Base-by-base conservation (phyloP, 2,113 vertebrate genomes). In the Elaphurus davidianus region DNA sequence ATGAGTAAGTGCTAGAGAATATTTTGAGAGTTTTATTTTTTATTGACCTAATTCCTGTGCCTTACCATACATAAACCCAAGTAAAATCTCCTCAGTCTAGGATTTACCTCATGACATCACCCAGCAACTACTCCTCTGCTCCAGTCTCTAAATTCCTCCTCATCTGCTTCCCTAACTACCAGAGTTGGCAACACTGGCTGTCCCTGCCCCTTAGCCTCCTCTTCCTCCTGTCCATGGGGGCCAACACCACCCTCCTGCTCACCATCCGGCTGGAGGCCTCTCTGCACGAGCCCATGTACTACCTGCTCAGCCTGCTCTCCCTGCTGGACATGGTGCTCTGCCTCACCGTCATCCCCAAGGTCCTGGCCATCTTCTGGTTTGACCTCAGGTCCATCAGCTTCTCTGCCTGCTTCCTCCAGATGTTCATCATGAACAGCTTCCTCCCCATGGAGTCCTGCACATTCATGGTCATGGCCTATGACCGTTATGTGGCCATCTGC, bases 161-260 rank as follows among this genome's bases (percentile, higher is more conserved):
- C 79, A 64, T 94, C 28, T 97, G 95, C 79, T 97, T 97, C 30
- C 97, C 85, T 54, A 91, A 78, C 43, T 96, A 81, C 14, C 92
- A 96, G 90, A 86, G 45, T 1, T 97, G 90, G 91, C 90, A 96
- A 30, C 90, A 89, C 83, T 97, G 97, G 93, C 87, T 97, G 28
- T 50, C 94, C 13, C 30, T 90, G 7, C 89, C 79, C 43, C 0
- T 95, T 76, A 47, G 79, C 10, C 1, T 98, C 67, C 87, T 98
- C 64, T 96, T 96, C 23, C 1, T 92, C 3, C 33, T 95, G 52
- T 57, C 96, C 30, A 57, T 95, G 88, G 94, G 71, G 3, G 81
- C 88, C 78, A 98, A 93, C 0, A 0, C 36, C 7, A 96, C n/a
- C 3, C 91, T 98, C 2, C 64, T 71, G n/a, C 3, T 36, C n/a